Evolutionary conservation across 2,888 invertebrate genomes (phyloP).

Genomic region (Papilio elwesi): DNA sequence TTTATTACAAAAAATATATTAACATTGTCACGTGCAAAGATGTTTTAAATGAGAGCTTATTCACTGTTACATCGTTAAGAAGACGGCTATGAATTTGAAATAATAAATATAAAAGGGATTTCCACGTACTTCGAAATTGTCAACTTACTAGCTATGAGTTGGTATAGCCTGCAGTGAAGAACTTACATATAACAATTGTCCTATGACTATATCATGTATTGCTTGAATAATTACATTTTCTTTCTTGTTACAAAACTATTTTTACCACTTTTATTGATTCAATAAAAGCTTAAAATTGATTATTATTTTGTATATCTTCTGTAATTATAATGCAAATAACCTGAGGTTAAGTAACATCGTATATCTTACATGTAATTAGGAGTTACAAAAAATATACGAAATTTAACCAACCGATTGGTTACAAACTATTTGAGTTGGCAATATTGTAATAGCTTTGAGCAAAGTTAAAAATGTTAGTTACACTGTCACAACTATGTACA

Average conservation of each 20-base stretch:
- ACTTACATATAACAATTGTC: neutral
- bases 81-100: too few relatives aligned
- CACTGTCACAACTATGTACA: neutral
- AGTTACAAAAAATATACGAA: conserved; percentile 23
- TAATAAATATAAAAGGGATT: too few relatives aligned
- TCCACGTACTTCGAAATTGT: too few relatives aligned
- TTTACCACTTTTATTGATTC: conserved; percentile 47
- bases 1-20: conserved; percentile 38
- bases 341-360: neutral
- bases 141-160: neutral
- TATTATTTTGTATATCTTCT: neutral
- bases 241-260: conserved; percentile 4
- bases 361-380: conserved; percentile 6
- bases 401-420: neutral
- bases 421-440: neutral
- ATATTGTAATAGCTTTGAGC: neutral
- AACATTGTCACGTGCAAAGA: neutral
- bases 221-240: neutral
- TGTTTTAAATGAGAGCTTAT: too few relatives aligned
- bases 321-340: neutral
- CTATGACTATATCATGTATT: neutral
- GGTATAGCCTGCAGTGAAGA: conserved; percentile 36
- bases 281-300: conserved; percentile 45
- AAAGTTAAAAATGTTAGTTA: neutral
- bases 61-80: too few relatives aligned